These are phyloP conservation scores for Euphonia xanthogaster DNA, from an alignment of 2,797 vertebrate genomes.

Conservation along the genomic window DNA sequence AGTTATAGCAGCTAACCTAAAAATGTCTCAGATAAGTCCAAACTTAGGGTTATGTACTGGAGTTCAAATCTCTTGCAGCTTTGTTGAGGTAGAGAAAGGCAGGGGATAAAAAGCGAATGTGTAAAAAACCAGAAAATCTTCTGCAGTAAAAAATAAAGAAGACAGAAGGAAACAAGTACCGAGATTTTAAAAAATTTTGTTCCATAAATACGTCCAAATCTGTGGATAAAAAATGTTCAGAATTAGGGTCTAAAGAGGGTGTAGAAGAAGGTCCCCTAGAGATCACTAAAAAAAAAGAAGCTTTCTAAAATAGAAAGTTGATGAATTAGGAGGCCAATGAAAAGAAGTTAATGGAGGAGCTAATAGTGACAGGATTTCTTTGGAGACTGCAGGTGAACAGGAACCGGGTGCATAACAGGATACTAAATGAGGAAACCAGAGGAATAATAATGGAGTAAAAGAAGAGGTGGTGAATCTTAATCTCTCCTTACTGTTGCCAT, in stretches of 20 bases:
- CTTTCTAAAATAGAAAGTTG: not conserved
- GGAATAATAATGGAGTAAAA: conserved; percentile 3
- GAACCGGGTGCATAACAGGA: not conserved
- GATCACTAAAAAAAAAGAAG: not conserved
- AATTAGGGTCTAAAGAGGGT: not conserved
- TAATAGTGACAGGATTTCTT: conserved; percentile 2
- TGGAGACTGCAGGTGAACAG: not conserved
- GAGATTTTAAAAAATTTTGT: not conserved
- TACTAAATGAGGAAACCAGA: not conserved
- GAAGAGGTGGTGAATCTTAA: not conserved
- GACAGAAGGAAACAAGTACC: not conserved
- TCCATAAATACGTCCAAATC: not conserved
- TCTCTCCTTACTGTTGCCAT: not conserved
- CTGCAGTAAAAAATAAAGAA: not conserved
- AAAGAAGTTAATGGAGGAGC: not conserved
- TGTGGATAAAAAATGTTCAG: not conserved
- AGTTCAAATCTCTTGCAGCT: not conserved
- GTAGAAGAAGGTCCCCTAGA: not conserved
- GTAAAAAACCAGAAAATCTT: not conserved
- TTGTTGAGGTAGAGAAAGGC: not conserved
- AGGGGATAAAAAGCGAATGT: not conserved
- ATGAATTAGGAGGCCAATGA: not conserved
- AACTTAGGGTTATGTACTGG: not conserved
- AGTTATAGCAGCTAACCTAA: not conserved
- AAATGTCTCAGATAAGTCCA: not conserved